Base-by-base conservation (phyloP, 2,888 invertebrate genomes). In the Adineta ricciae region DNA sequence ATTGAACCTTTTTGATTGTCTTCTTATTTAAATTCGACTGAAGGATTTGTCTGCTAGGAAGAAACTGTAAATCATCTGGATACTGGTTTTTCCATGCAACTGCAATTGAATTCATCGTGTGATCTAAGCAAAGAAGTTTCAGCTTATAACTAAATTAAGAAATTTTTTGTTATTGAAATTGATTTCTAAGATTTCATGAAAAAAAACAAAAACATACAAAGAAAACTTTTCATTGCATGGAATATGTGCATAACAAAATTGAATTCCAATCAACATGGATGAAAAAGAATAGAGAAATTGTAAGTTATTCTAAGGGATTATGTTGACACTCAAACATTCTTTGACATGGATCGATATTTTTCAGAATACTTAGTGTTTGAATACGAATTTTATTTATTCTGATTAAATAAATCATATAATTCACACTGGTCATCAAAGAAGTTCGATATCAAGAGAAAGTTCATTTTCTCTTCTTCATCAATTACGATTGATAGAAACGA, bases 381-480 rank as follows among this genome's bases (percentile, higher is more conserved):
- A 16, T 64, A 36, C 32, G 16, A 64, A 27, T 64, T 64, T 32
- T 64, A 64, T 64, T 64, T 64, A 64, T 64, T 64, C 64, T 64
- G 64, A 64, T 64, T 64, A 64, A 64, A 64, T 64, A 64, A 64
- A 64, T 64, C 32, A 32, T 64, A 32, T 64, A 64, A 64, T 64
- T 54, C 54, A 54, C 32, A 19, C 32, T 64, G 2, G 19, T 16
- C 64, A 64, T 64, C 64, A 64, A 64, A 64, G 64, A 36, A 32
- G 14, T 32, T 27, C 2, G 27, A 36, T 27, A 50, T 64, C 5
- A 16, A 64, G 32, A 46, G 46, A 46, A 46, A 46, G 46, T 46
- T 46, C 46, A 46, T 8, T 46, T 8, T 46, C 46, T 50, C 19
- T 50, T 64, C 64, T 64, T 64, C 16, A 64, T 64, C 5, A 64